Percentiles rank a stretch among this genome's conserved stretches.
These are phyloP conservation scores for Ceratina calcarata DNA, from an alignment of 1,140 invertebrate species.

Conservation along the genomic window DNA sequence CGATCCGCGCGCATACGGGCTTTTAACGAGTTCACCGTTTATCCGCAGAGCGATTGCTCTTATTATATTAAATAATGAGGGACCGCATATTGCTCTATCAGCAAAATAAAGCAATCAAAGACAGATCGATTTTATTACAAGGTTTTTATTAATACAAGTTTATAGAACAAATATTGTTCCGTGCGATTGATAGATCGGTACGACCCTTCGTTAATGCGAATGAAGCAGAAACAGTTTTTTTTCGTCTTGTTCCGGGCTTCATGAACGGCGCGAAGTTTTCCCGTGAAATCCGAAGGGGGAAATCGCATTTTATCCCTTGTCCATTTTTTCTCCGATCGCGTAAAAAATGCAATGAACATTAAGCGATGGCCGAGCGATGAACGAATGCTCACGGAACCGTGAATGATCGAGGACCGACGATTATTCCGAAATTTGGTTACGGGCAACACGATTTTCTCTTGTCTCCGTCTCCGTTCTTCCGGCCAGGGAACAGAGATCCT, in stretches of 20 bases:
- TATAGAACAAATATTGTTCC: too few relatives aligned
- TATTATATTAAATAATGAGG: not conserved
- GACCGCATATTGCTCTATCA: not conserved
- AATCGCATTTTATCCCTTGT: slow-evolving; percentile 48
- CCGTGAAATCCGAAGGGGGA: slow-evolving; percentile 55
- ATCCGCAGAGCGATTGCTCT: slow-evolving; percentile 36
- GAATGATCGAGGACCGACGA: slow-evolving; percentile 72
- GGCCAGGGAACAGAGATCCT: slow-evolving; percentile 26
- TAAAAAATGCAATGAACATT: slow-evolving; percentile 66
- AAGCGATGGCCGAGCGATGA: slow-evolving; percentile 54
- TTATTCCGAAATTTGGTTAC: slow-evolving; percentile 73
- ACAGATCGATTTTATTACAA: too few relatives aligned
- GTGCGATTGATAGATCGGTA: too few relatives aligned
- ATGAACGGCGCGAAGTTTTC: slow-evolving; percentile 61
- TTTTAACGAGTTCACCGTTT: slow-evolving; percentile 56
- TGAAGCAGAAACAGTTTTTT: slow-evolving; percentile 74
- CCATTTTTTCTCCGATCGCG: slow-evolving; percentile 35
- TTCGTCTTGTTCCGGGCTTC: slow-evolving; percentile 50
- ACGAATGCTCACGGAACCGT: slow-evolving; percentile 63
- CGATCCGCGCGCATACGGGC: slow-evolving; percentile 19
- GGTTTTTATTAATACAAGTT: too few relatives aligned
- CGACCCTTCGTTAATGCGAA: slow-evolving; percentile 33
- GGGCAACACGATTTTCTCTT: slow-evolving; percentile 51
- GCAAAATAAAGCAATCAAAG: too few relatives aligned
- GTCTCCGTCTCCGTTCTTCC: slow-evolving; percentile 7